These are phyloP conservation scores for Drosophila funebris DNA, from an alignment of 1,140 invertebrate genomes.

Conservation along the genomic window DNA sequence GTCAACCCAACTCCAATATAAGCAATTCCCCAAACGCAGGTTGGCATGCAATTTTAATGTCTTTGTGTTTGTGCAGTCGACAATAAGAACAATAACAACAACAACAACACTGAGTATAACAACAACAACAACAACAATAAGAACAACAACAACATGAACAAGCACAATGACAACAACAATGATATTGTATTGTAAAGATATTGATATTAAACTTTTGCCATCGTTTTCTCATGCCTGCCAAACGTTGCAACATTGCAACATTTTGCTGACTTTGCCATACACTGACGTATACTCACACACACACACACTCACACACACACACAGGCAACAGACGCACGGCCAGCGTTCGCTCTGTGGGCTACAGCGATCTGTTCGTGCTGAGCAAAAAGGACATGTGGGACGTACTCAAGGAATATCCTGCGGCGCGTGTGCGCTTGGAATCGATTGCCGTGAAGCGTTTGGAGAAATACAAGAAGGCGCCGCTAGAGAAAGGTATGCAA, in stretches of 20 bases:
- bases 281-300: neutral
- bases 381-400: slow-evolving; percentile 99
- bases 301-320: slow-evolving; percentile 1
- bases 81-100: slow-evolving; percentile 56
- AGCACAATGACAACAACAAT: slow-evolving; percentile 32
- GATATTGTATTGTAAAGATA: slow-evolving; percentile 48
- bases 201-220: slow-evolving; percentile 68
- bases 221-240: slow-evolving; percentile 33
- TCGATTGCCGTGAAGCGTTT: slow-evolving; percentile 98
- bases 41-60: slow-evolving; percentile 78
- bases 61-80: slow-evolving; percentile 56
- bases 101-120: slow-evolving; percentile 27
- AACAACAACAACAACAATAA: slow-evolving; percentile 41
- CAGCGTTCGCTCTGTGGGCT: slow-evolving; percentile 98
- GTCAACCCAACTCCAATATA: slow-evolving; percentile 12
- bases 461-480: slow-evolving; percentile 97
- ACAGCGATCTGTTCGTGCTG: slow-evolving; percentile 98
- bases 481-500: slow-evolving; percentile 92
- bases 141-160: slow-evolving; percentile 21
- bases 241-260: slow-evolving; percentile 33
- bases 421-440: slow-evolving; percentile 97
- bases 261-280: slow-evolving; percentile 38
- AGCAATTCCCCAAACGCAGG: slow-evolving; percentile 35
- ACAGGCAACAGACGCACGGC: slow-evolving; percentile 97
- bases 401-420: slow-evolving; percentile 98